Percentiles rank a stretch among this genome's conserved stretches.
phyloP scores from a whole-genome alignment of 35 echinoderm and acorn worm genomes.

The Apostichopus californicus region DNA sequence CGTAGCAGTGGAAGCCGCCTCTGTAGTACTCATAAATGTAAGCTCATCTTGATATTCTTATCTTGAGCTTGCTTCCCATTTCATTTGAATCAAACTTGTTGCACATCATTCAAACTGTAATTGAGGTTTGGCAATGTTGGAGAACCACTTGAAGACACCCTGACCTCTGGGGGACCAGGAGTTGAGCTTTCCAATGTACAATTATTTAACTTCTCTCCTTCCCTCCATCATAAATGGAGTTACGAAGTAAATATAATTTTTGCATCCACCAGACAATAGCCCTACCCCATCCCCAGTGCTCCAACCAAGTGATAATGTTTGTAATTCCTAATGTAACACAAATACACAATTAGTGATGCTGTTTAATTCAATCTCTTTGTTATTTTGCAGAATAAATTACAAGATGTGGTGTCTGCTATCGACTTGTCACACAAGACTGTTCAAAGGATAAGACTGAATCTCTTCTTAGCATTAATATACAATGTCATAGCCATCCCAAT shows the following conservation, averaged over 20 bases:
- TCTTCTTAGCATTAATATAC: conserved; percentile 93
- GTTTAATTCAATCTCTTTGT: not conserved
- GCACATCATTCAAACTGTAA: no score
- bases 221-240: no score
- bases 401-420: conserved; percentile 91
- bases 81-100: no score
- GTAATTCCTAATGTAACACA: not conserved
- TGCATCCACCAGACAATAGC: not conserved
- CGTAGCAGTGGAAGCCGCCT: conserved; percentile 94
- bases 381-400: conserved; percentile 84
- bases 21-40: conserved; percentile 97
- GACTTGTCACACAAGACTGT: conserved; percentile 94
- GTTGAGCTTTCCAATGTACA: no score
- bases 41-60: not conserved
- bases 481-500: conserved; percentile 96
- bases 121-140: no score
- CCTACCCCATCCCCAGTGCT: no score
- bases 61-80: no score
- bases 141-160: no score
- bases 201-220: no score
- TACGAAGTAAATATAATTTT: no score
- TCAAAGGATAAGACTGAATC: conserved; percentile 79
- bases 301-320: not conserved
- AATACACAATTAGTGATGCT: not conserved
- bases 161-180: no score